phyloP scores from a whole-genome alignment of 1,140 invertebrate genomes.

The Ooceraea biroi region DNA sequence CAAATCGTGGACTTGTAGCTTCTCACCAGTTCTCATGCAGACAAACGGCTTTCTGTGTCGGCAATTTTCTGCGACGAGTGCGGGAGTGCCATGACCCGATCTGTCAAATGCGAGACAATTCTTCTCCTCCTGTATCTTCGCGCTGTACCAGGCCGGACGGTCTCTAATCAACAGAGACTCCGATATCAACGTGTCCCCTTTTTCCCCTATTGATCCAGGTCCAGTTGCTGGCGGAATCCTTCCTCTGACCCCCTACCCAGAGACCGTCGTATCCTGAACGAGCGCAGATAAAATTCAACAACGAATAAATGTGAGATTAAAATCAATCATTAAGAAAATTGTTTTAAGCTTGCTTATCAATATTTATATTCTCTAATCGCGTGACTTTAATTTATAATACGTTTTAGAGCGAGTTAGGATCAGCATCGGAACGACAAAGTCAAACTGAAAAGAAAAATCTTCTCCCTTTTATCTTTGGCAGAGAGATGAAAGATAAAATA shows the following conservation, averaged over 20 bases:
- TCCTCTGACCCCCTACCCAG: constrained; percentile 67
- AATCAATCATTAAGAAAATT: too few species aligned
- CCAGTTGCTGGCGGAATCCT: constrained; percentile 46
- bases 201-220: constrained; percentile 46
- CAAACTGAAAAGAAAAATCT: not conserved
- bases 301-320: not conserved
- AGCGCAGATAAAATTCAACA: not conserved
- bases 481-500: not conserved
- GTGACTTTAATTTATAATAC: too few species aligned
- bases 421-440: not conserved
- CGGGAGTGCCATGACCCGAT: constrained; percentile 58
- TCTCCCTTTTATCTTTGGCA: not conserved
- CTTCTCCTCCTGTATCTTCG: constrained; percentile 38
- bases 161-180: constrained; percentile 17
- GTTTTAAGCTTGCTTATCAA: too few species aligned
- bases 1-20: not conserved
- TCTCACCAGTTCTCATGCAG: constrained; percentile 64
- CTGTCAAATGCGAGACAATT: constrained; percentile 69
- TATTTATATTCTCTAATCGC: too few species aligned
- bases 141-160: constrained; percentile 56
- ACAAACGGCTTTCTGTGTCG: constrained; percentile 55
- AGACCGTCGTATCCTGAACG: constrained; percentile 67
- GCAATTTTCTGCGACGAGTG: constrained; percentile 63
- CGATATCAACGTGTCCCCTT: constrained; percentile 4
- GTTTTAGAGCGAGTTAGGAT: too few species aligned